These are phyloP conservation scores for Epistrophe grossulariae DNA, from an alignment of 2,888 invertebrate genomes.

Conservation along the genomic window DNA sequence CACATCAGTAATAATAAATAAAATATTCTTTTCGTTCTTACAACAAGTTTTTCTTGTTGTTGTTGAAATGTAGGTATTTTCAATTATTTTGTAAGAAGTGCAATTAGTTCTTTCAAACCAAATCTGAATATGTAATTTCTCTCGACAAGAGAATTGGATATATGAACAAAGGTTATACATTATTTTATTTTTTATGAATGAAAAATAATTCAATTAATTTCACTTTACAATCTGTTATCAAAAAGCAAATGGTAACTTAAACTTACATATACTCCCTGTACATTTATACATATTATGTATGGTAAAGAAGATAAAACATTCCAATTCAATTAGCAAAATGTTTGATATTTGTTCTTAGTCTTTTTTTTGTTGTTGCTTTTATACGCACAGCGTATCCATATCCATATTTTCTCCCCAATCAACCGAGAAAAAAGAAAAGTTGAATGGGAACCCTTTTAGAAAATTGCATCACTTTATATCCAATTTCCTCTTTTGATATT, in stretches of 20 bases:
- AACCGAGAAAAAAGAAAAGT: slow-evolving; percentile 15
- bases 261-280: too few relatives aligned
- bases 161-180: neutral
- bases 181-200: neutral
- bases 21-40: neutral
- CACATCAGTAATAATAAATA: neutral
- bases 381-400: slow-evolving; percentile 9
- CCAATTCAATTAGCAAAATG: slow-evolving; percentile 61
- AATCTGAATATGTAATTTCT: neutral
- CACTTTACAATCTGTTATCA: neutral
- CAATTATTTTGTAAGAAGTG: neutral
- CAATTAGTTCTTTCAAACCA: neutral
- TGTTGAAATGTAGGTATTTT: neutral
- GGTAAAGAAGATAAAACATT: slow-evolving; percentile 18
- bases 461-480: slow-evolving; percentile 68
- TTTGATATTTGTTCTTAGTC: slow-evolving; percentile 2
- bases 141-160: neutral
- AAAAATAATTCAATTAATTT: neutral
- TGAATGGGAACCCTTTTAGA: slow-evolving; percentile 29
- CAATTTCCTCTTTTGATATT: slow-evolving; percentile 45
- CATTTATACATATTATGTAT: neutral
- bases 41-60: neutral
- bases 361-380: slow-evolving; percentile 29
- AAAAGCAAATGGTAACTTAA: neutral
- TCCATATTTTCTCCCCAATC: slow-evolving; percentile 15